A percentile compares a stretch with the other conserved stretches of the same genome.
phyloP scores from a whole-genome alignment of 2,113 vertebrate genomes.

The Atherinomorus stipes region DNA sequence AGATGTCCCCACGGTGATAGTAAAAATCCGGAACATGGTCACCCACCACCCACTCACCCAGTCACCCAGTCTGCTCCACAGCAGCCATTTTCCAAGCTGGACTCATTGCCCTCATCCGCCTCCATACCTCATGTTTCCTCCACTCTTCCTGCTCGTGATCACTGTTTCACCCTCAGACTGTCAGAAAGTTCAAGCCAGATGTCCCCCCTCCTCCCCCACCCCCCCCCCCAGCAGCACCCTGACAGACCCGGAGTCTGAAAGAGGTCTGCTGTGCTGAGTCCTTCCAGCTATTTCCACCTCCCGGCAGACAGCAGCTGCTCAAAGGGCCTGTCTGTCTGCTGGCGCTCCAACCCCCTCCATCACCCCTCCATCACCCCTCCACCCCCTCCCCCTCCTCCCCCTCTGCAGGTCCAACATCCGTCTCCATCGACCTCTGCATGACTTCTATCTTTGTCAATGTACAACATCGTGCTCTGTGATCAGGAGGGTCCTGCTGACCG shows the following conservation, averaged over 20 bases:
- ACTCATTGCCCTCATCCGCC: background rate
- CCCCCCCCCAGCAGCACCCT: constrained; percentile 13
- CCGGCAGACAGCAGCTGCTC: constrained; percentile 36
- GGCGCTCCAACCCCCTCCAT: no score
- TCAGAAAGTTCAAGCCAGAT: constrained; percentile 17
- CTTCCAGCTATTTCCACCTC: constrained; percentile 33
- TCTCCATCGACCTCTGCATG: constrained; percentile 15
- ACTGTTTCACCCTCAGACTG: constrained; percentile 16
- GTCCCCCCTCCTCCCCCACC: constrained; percentile 4
- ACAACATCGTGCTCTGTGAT: constrained; percentile 27
- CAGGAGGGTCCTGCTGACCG: background rate
- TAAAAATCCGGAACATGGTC: no score
- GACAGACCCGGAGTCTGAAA: constrained; percentile 8
- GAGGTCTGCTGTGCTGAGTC: constrained; percentile 2
- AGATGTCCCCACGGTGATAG: no score
- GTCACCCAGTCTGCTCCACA: no score
- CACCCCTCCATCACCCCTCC: no score
- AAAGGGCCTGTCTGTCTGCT: constrained; percentile 39
- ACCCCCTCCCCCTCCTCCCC: background rate
- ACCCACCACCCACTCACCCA: no score
- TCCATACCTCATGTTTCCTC: constrained; percentile 5
- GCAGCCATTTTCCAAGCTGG: no score
- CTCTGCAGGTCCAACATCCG: constrained; percentile 1
- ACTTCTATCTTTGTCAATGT: constrained; percentile 17
- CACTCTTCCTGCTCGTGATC: background rate